Conservation (phyloP, 2,797 vertebrate genomes). For the Remorina albescens region DNA sequence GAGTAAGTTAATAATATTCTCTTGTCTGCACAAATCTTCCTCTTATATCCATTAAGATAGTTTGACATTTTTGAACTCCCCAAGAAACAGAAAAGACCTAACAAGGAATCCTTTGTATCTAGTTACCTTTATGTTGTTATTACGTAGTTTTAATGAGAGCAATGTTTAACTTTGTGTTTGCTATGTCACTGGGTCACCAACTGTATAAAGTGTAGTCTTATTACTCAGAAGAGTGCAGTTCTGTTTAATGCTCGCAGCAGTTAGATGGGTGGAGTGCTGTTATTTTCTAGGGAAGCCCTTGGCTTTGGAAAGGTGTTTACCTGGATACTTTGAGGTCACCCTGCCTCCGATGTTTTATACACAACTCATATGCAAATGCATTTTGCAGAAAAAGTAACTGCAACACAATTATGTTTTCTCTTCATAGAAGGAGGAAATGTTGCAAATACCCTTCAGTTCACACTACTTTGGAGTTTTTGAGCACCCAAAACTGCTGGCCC, state of each 20-base stretch:
- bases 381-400: background rate
- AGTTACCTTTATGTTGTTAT: background rate
- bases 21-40: conserved; percentile 1
- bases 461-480: too few relatives aligned
- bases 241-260: background rate
- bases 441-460: background rate
- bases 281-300: background rate
- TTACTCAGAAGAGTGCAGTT: background rate
- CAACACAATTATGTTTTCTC: background rate
- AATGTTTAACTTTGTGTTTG: background rate
- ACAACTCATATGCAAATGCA: background rate
- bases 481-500: too few relatives aligned
- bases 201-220: background rate
- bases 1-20: background rate
- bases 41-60: background rate
- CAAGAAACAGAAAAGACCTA: background rate
- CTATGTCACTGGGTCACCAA: background rate
- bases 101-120: background rate
- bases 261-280: background rate
- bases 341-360: background rate
- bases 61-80: background rate
- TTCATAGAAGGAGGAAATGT: background rate
- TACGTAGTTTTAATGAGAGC: background rate
- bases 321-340: background rate
- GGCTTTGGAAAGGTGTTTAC: too few relatives aligned